A percentile compares a stretch with the other conserved stretches of the same genome.
Evolutionary conservation across 2,113 vertebrate genomes (phyloP).

Genomic region (Aspiorhynchus laticeps): DNA sequence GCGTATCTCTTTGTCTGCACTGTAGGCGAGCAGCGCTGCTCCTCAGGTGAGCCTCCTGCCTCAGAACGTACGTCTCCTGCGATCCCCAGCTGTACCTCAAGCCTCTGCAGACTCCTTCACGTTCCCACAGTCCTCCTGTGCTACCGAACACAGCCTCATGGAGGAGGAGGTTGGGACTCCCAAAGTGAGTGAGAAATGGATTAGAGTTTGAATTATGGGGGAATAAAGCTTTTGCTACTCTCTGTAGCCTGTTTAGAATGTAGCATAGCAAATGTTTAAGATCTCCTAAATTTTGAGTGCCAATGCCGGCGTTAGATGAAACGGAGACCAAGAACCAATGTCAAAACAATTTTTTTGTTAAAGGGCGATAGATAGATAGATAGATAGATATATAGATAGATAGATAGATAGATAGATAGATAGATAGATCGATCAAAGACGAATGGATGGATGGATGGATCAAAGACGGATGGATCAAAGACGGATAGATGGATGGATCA

Average conservation of each 20-base stretch:
- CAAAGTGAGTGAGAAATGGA: constrained; percentile 77
- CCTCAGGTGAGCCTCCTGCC: constrained; percentile 81
- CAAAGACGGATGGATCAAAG: too few species aligned
- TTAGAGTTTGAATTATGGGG: not conserved
- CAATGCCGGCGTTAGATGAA: not conserved
- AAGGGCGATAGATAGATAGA: too few species aligned
- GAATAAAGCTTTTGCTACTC: not conserved
- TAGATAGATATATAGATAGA: too few species aligned
- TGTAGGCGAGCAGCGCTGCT: constrained; percentile 80
- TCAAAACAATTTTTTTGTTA: too few species aligned
- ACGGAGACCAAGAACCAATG: not conserved
- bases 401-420: too few species aligned
- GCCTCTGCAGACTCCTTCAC: constrained; percentile 83
- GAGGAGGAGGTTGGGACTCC: constrained; percentile 93
- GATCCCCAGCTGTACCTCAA: constrained; percentile 82
- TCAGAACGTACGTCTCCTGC: constrained; percentile 82
- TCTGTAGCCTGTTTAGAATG: not conserved
- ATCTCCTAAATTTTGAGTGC: not conserved
- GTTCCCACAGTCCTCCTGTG: constrained; percentile 80
- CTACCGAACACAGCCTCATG: constrained; percentile 85
- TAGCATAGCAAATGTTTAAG: not conserved
- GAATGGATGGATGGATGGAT: too few species aligned
- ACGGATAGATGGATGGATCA: too few species aligned
- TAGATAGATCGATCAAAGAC: too few species aligned
- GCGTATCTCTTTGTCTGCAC: not conserved